Evolutionary conservation across 2,888 invertebrate genomes (phyloP), one percentile per base, ranked within the genome.

Genomic region (Digitonthophagus gazella): DNA sequence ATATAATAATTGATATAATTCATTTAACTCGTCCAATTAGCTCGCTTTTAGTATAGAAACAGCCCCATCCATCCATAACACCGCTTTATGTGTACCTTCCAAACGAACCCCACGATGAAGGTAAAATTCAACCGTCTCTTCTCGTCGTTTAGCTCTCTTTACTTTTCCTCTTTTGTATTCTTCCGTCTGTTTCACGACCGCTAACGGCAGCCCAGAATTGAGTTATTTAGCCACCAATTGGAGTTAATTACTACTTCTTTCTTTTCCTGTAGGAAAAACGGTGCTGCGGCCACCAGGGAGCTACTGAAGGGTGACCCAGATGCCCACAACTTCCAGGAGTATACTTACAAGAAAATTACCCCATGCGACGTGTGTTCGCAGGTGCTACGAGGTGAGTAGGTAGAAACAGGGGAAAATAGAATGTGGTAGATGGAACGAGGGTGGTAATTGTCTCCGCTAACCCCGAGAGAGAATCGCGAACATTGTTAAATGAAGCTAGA

Each of bases 271-370:
- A 90, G 92, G 88, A 91, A 91, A 84, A 92, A 92, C 83, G 92
- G 92, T 73, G 88, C 88, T 66, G 81, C 82, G 5, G 85, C 87
- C 73, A 90, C 90, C 72, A 85, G 85, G 68, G 86, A 87, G 79
- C 84, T 86, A 72, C 84, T 85, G 57, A 85, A 85, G 67, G 86
- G 85, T 18, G 91, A 92, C 76, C 86, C 88, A 15, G 91, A 91
- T 68, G 90, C 90, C 73, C 96, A 96, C 84, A 91, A 92, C 81
- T 93, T 96, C 85, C 93, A 95, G 84, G 96, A 96, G 83, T 94
- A 96, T 84, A 96, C 96, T 28, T 96, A 96, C 84, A 95, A 96
- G 85, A 96, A 96, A 85, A 96, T 96, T 77, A 96, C 96, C 61
- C 95, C 96, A 20, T 96, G 96, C 83, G 96, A 96, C 83, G 91